phyloP scores from a whole-genome alignment of 2,888 invertebrate species.

The Dryocosmus kuriphilus region DNA sequence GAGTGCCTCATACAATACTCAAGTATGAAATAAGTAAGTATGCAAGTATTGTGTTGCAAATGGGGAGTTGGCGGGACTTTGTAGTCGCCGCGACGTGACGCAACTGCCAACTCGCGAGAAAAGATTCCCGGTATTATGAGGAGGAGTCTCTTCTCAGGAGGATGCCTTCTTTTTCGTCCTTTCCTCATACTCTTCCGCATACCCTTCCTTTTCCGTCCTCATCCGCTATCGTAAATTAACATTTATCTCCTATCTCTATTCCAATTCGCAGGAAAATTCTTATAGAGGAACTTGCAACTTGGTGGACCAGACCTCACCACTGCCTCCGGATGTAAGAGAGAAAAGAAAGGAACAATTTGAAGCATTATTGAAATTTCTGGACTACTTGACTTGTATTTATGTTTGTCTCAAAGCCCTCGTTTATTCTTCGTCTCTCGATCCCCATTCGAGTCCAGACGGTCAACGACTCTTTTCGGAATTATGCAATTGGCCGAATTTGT shows the following conservation, averaged over 20 bases:
- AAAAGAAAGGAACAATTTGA: background rate
- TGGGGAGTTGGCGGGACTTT: slow-evolving; percentile 67
- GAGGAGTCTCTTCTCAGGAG: slow-evolving; percentile 44
- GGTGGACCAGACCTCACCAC: too few species aligned
- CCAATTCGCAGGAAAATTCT: background rate
- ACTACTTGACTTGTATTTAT: slow-evolving; percentile 35
- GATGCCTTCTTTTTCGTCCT: slow-evolving; percentile 49
- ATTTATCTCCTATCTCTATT: slow-evolving; percentile 26
- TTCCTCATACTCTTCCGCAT: slow-evolving; percentile 49
- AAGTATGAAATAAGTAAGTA: slow-evolving; percentile 69
- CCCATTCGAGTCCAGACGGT: slow-evolving; percentile 63
- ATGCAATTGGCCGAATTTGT: slow-evolving; percentile 76
- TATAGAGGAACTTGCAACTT: too few species aligned
- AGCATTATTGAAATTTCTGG: slow-evolving; percentile 20
- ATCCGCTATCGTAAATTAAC: background rate
- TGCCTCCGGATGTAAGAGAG: too few species aligned
- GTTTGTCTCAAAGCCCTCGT: slow-evolving; percentile 29
- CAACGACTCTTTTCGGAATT: slow-evolving; percentile 73
- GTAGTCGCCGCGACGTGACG: slow-evolving; percentile 77
- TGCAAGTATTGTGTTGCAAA: slow-evolving; percentile 64
- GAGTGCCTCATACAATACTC: slow-evolving; percentile 60
- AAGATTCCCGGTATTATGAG: slow-evolving; percentile 73
- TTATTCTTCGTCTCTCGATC: slow-evolving; percentile 18
- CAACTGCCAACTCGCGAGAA: slow-evolving; percentile 73
- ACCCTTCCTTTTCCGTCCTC: slow-evolving; percentile 42